Percentiles rank a stretch among this genome's conserved stretches.
Evolutionary conservation across 2,888 invertebrate species (phyloP).

Genomic region (Melieria omissa): DNA sequence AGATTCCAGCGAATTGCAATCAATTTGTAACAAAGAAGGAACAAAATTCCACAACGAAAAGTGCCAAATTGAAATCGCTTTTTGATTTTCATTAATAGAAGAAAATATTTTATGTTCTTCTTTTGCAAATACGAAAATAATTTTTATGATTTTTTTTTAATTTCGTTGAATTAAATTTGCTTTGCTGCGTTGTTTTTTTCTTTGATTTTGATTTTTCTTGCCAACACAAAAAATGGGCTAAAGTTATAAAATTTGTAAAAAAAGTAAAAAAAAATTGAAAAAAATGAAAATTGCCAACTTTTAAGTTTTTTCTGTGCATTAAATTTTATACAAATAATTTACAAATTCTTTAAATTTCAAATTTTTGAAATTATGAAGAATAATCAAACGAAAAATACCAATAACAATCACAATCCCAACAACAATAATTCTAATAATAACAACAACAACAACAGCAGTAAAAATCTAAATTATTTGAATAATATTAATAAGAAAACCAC

Average conservation of each 20-base stretch:
- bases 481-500: constrained; percentile 43
- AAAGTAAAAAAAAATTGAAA: constrained; percentile 13
- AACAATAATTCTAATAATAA: constrained; percentile 46
- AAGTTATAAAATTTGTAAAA: constrained; percentile 6
- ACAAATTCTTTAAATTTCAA: constrained; percentile 23
- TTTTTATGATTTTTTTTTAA: neutral
- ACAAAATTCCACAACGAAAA: constrained; percentile 11
- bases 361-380: constrained; percentile 58
- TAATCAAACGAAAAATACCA: constrained; percentile 54
- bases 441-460: constrained; percentile 47
- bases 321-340: constrained; percentile 24
- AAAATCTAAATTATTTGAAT: constrained; percentile 46
- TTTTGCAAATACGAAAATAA: neutral
- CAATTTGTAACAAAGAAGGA: neutral
- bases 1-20: neutral
- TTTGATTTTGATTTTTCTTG: constrained; percentile 2
- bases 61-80: constrained; percentile 3
- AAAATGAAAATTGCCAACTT: constrained; percentile 19
- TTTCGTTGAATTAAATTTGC: neutral
- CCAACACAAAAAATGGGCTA: neutral
- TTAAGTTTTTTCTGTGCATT: constrained; percentile 16
- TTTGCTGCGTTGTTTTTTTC: neutral
- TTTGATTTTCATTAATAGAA: neutral
- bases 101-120: too few species aligned
- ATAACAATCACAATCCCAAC: constrained; percentile 45